Conservation (phyloP, 1,140 invertebrate genomes). For the Lucilia cuprina region DNA sequence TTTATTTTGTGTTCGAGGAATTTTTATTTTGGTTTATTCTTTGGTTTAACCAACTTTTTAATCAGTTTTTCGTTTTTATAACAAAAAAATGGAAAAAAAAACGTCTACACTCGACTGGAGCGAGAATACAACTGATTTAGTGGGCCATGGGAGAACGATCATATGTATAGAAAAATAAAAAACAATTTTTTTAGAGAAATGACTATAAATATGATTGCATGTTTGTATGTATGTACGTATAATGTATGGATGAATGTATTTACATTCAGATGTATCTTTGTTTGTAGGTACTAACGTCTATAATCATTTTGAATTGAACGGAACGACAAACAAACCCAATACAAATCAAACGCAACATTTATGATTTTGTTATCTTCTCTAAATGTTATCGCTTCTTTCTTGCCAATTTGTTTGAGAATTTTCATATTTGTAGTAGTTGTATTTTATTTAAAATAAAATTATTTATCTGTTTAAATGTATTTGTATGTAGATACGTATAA, state of each 20-base stretch:
- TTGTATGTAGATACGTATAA: neutral
- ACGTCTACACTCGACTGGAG: slow-evolving; percentile 24
- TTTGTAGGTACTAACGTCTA: no score
- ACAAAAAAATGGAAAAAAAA: neutral
- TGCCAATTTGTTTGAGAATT: slow-evolving; percentile 5
- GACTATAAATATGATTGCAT: neutral
- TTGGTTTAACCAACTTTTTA: neutral
- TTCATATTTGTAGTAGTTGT: no score
- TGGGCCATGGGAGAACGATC: slow-evolving; percentile 27
- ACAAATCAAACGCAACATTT: neutral
- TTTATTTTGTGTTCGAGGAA: no score
- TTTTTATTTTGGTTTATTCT: no score
- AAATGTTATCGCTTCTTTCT: slow-evolving; percentile 7
- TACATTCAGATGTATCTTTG: no score
- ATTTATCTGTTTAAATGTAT: neutral
- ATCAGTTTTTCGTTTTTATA: neutral
- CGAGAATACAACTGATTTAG: slow-evolving; percentile 29
- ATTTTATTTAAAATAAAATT: no score
- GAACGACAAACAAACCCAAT: no score
- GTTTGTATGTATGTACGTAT: neutral
- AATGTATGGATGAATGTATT: neutral
- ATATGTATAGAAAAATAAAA: neutral
- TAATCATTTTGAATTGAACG: neutral
- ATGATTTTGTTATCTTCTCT: slow-evolving; percentile 25
- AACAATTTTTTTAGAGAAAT: neutral